Percentiles rank a stretch among this genome's conserved stretches.
Evolutionary conservation across 1,140 invertebrate species (phyloP).

Genomic region (Bombus picipes): DNA sequence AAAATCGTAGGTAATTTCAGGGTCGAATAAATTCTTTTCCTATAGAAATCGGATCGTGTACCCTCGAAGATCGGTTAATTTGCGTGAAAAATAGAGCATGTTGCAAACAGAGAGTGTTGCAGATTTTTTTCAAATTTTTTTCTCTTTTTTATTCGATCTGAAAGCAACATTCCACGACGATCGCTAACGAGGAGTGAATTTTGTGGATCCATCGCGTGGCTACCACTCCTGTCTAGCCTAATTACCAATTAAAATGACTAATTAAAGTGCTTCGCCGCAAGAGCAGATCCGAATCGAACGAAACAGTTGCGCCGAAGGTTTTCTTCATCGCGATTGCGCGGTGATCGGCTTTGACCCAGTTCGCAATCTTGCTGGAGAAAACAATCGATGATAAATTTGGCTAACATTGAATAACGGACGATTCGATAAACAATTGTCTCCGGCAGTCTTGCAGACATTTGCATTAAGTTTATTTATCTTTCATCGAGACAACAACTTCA

Average conservation of each 20-base stretch:
- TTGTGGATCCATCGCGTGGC: background rate
- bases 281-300: slow-evolving; percentile 33
- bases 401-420: background rate
- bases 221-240: slow-evolving; percentile 33
- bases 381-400: slow-evolving; percentile 51
- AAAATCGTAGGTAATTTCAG: background rate
- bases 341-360: slow-evolving; percentile 51
- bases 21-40: background rate
- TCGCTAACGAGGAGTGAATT: slow-evolving; percentile 32
- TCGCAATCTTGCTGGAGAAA: slow-evolving; percentile 40
- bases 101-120: background rate
- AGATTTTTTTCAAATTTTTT: background rate
- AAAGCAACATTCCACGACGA: slow-evolving; percentile 18
- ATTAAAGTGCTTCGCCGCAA: slow-evolving; percentile 27
- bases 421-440: background rate
- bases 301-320: slow-evolving; percentile 34
- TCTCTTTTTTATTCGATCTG: background rate
- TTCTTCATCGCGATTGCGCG: slow-evolving; percentile 36
- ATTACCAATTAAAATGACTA: slow-evolving; percentile 54
- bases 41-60: background rate
- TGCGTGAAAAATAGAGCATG: background rate
- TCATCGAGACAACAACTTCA: background rate
- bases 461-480: background rate
- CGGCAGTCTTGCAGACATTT: too few species aligned
- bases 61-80: slow-evolving; percentile 6